These are phyloP conservation scores for Dicroscelio sp. DNA, from an alignment of 2,888 invertebrate species.

Conservation along the genomic window DNA sequence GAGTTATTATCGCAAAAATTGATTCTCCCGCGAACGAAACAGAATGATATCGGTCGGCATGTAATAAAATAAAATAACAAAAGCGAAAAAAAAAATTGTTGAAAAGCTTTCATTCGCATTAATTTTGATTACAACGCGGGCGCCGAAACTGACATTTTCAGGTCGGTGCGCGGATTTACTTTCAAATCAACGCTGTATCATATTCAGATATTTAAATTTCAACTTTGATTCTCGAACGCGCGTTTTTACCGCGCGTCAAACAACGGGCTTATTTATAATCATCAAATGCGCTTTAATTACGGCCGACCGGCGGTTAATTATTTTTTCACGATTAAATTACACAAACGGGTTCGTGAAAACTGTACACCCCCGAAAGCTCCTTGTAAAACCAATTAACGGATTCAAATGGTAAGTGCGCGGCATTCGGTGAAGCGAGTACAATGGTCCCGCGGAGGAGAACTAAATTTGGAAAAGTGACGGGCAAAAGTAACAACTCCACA, in stretches of 20 bases:
- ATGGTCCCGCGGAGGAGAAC: neutral
- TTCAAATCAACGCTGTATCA: conserved; percentile 8
- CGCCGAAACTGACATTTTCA: conserved; percentile 2
- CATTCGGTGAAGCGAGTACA: neutral
- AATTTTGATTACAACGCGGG: neutral
- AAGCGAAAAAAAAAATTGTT: too few relatives aligned
- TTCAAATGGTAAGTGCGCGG: neutral
- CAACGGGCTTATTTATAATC: conserved; percentile 2
- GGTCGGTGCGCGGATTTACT: conserved; percentile 2
- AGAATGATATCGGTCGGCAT: neutral
- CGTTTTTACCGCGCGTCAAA: neutral
- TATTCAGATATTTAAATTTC: neutral
- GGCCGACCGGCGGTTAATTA: neutral
- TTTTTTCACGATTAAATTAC: conserved; percentile 30
- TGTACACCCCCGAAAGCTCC: neutral
- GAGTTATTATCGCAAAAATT: too few relatives aligned
- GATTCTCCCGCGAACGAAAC: neutral
- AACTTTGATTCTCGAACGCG: neutral
- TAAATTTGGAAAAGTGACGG: neutral
- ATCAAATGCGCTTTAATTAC: neutral
- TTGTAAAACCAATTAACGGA: conserved; percentile 21
- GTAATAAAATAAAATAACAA: too few relatives aligned
- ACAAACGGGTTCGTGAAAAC: neutral
- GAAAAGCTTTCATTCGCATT: neutral
- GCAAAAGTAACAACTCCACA: neutral